Conservation (phyloP, 1,140 invertebrate genomes). For the Mamestra configurata region DNA sequence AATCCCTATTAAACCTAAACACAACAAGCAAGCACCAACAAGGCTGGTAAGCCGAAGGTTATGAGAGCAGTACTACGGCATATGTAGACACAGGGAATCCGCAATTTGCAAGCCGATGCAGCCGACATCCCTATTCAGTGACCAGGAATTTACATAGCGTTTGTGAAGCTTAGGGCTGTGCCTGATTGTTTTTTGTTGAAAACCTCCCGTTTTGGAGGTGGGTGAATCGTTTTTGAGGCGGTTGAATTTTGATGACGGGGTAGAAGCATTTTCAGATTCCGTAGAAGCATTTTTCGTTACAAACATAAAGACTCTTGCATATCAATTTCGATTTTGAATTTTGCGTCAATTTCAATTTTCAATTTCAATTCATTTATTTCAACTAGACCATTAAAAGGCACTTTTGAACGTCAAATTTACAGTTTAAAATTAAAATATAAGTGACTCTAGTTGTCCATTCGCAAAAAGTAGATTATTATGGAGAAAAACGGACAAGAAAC, state of each 20-base stretch:
- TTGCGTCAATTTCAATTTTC: too few species aligned
- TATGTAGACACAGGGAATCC: constrained; percentile 58
- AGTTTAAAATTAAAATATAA: too few species aligned
- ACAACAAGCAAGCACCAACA: not conserved
- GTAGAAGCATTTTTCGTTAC: too few species aligned
- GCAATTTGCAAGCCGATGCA: constrained; percentile 65
- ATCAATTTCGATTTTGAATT: too few species aligned
- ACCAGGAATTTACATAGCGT: constrained; percentile 41
- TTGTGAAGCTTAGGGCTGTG: not conserved
- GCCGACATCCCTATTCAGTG: constrained; percentile 60
- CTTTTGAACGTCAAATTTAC: too few species aligned
- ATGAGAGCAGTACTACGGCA: constrained; percentile 44
- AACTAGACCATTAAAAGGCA: too few species aligned
- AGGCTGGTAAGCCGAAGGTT: constrained; percentile 30
- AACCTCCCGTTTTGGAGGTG: not conserved
- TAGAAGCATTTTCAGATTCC: too few species aligned
- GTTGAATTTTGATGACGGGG: not conserved
- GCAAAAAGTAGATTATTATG: too few species aligned
- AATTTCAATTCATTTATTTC: too few species aligned
- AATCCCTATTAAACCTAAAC: not conserved
- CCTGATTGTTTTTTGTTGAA: not conserved
- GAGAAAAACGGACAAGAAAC: too few species aligned
- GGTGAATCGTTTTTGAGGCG: not conserved
- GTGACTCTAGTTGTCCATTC: too few species aligned
- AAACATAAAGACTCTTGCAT: too few species aligned